A percentile compares a stretch with the other conserved stretches of the same genome.
phyloP scores from a whole-genome alignment of 1,140 invertebrate genomes.

The Cydia amplana region DNA sequence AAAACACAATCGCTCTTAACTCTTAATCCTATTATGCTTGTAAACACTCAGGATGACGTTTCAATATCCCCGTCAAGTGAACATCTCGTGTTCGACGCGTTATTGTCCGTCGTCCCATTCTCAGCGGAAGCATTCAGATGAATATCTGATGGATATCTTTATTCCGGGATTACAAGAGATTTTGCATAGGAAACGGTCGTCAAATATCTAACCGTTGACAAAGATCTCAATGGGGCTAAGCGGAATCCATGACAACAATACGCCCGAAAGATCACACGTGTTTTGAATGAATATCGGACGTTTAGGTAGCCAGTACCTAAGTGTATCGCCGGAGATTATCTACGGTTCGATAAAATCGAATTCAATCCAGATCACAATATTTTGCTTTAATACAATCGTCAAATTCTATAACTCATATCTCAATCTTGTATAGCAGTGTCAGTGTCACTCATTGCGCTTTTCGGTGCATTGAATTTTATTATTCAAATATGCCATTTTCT shows the following conservation, averaged over 20 bases:
- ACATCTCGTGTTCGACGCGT: conserved; percentile 46
- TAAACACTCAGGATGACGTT: conserved; percentile 61
- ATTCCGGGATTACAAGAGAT: conserved; percentile 71
- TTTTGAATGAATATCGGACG: conserved; percentile 63
- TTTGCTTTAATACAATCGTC: conserved; percentile 21
- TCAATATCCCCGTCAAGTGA: conserved; percentile 63
- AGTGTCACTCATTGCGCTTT: conserved; percentile 10
- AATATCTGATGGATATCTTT: conserved; percentile 49
- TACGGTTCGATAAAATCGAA: conserved; percentile 47
- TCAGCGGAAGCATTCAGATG: conserved; percentile 65
- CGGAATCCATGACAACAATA: conserved; percentile 55
- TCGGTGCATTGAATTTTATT: not conserved
- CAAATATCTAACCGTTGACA: conserved; percentile 59
- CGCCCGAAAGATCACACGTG: conserved; percentile 62
- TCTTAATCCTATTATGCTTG: conserved; percentile 70
- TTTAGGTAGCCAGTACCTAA: conserved; percentile 48
- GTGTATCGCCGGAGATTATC: conserved; percentile 53
- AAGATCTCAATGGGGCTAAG: conserved; percentile 55
- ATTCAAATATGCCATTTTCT: not conserved
- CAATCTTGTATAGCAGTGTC: conserved; percentile 12
- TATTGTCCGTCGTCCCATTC: conserved; percentile 54
- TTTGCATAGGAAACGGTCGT: conserved; percentile 73
- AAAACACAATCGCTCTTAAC: conserved; percentile 54
- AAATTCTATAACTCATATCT: not conserved
- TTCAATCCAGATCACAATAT: conserved; percentile 24